phyloP scores from a whole-genome alignment of 2,888 invertebrate genomes.

The Apamea sordens region DNA sequence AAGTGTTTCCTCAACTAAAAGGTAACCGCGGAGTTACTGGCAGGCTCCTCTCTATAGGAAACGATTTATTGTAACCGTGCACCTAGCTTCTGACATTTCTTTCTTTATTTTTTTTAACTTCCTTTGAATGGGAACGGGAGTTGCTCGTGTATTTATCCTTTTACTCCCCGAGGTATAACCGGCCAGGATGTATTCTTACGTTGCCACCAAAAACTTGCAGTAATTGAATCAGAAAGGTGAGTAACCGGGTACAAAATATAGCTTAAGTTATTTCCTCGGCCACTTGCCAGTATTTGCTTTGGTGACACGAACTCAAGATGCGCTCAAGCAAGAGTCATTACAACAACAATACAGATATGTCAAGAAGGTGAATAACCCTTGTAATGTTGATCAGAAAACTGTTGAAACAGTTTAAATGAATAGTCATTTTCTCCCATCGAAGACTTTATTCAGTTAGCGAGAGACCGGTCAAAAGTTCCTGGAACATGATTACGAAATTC shows the following conservation, averaged over 20 bases:
- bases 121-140: not conserved
- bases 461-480: conserved; percentile 37
- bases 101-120: not conserved
- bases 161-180: not conserved
- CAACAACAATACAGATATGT: not conserved
- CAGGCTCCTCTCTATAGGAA: not conserved
- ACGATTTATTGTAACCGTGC: not conserved
- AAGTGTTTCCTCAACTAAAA: not conserved
- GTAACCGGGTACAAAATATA: conserved; percentile 1
- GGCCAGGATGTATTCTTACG: not conserved
- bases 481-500: conserved; percentile 47
- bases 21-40: not conserved
- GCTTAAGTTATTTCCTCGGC: not conserved
- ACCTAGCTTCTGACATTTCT: not conserved
- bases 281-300: conserved; percentile 21
- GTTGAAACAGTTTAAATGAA: not conserved
- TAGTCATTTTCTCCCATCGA: conserved; percentile 10
- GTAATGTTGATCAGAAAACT: not conserved
- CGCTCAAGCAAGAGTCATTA: not conserved
- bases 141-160: not conserved
- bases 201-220: not conserved
- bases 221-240: not conserved
- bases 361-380: conserved; percentile 6
- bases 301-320: not conserved
- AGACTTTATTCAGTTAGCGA: conserved; percentile 22